Percentiles rank a stretch among this genome's conserved stretches.
phyloP scores from a whole-genome alignment of 2,113 vertebrate species.

The Pionites leucogaster region DNA sequence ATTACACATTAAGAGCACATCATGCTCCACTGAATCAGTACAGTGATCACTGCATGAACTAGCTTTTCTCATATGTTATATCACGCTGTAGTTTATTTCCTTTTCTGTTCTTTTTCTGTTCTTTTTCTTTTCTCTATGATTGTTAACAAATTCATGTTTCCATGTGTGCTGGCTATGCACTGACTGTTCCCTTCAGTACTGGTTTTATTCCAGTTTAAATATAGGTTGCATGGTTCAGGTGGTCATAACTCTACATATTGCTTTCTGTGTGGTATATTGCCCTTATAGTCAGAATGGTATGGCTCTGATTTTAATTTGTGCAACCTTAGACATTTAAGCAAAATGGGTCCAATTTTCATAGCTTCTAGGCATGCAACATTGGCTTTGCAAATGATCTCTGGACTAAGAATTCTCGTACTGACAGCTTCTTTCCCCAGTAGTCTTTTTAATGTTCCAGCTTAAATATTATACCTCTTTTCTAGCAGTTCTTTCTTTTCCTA shows the following conservation, averaged over 20 bases:
- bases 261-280: not conserved
- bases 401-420: not conserved
- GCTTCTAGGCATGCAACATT: not conserved
- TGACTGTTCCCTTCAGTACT: not conserved
- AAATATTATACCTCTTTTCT: not conserved
- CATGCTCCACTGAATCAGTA: not conserved
- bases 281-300: not conserved
- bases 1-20: fast-evolving
- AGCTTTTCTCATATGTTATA: not conserved
- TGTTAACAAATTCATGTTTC: not conserved
- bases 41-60: not conserved
- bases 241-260: not conserved
- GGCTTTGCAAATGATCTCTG: not conserved
- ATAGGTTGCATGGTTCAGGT: not conserved
- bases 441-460: not conserved
- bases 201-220: not conserved
- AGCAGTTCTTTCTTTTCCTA: not conserved
- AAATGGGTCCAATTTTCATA: not conserved
- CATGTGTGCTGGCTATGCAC: not conserved
- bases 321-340: not conserved
- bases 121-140: not conserved
- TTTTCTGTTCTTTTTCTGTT: not conserved
- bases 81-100: not conserved
- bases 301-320: not conserved
- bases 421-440: not conserved